phyloP scores from a whole-genome alignment of 1,140 invertebrate genomes.

The Armadillidium nasatum region DNA sequence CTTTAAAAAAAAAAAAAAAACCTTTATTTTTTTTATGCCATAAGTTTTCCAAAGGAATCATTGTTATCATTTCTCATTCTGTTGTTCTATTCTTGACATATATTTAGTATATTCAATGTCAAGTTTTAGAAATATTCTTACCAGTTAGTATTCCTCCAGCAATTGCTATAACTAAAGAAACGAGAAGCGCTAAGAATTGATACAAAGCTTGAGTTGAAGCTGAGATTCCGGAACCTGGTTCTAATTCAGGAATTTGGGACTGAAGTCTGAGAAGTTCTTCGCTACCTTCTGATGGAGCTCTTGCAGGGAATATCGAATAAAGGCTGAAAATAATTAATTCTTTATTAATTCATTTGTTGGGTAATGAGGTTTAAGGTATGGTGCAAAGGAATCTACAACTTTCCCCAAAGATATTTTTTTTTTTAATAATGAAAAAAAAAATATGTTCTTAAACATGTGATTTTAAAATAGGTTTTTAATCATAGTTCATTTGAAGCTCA shows the following conservation, averaged over 20 bases:
- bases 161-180: conserved; percentile 67
- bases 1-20: no score
- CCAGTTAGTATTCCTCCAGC: conserved; percentile 74
- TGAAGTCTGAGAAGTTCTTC: conserved; percentile 47
- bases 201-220: conserved; percentile 67
- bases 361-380: no score
- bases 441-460: no score
- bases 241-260: conserved; percentile 43
- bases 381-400: no score
- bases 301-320: conserved; percentile 55
- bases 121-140: conserved; percentile 49
- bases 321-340: conserved; percentile 48
- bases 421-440: no score
- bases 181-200: conserved; percentile 66
- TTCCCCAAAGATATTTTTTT: no score
- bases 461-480: no score
- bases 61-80: background rate
- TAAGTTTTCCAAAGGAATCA: background rate
- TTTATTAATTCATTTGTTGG: no score
- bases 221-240: conserved; percentile 58
- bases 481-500: no score
- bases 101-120: background rate
- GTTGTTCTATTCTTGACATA: background rate
- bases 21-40: background rate
- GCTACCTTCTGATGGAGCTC: conserved; percentile 50